Percentiles rank a stretch among this genome's conserved stretches.
phyloP scores from a whole-genome alignment of 2,113 vertebrate species.

The Mastomys coucha region DNA sequence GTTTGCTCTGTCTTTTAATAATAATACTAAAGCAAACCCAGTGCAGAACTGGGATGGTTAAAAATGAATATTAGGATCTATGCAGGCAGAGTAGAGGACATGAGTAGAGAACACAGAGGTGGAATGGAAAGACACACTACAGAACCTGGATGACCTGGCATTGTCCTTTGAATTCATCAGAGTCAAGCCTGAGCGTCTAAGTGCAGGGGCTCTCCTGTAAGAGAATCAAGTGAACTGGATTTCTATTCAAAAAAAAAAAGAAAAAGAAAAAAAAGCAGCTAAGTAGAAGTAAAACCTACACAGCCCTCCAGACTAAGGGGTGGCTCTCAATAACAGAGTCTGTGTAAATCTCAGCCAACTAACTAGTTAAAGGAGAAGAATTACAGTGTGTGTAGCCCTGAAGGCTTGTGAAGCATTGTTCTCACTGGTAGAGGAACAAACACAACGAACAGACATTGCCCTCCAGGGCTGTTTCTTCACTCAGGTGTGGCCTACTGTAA shows the following conservation, averaged over 20 bases:
- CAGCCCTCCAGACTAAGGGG: neutral
- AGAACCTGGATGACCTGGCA: neutral
- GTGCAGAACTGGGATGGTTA: neutral
- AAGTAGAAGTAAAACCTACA: neutral
- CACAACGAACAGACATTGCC: neutral
- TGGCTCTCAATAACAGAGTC: neutral
- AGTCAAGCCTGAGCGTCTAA: neutral
- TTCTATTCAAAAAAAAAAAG: neutral
- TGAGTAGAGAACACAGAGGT: too few relatives aligned
- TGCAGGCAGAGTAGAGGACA: neutral
- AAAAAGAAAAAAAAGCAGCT: neutral
- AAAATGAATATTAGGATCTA: neutral
- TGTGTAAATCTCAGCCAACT: neutral
- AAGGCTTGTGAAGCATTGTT: too few relatives aligned
- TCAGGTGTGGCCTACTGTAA: neutral
- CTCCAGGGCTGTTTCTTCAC: neutral
- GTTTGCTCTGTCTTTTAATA: neutral
- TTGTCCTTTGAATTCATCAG: accelerated
- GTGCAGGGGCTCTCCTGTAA: neutral
- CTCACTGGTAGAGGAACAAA: neutral
- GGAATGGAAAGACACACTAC: accelerated
- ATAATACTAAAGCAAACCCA: neutral
- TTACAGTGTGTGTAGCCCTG: too few relatives aligned
- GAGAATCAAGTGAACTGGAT: neutral
- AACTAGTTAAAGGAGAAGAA: neutral